These are phyloP conservation scores for Muricea muricata DNA, from an alignment of 92 coral and sea anemone species.

Conservation along the genomic window DNA sequence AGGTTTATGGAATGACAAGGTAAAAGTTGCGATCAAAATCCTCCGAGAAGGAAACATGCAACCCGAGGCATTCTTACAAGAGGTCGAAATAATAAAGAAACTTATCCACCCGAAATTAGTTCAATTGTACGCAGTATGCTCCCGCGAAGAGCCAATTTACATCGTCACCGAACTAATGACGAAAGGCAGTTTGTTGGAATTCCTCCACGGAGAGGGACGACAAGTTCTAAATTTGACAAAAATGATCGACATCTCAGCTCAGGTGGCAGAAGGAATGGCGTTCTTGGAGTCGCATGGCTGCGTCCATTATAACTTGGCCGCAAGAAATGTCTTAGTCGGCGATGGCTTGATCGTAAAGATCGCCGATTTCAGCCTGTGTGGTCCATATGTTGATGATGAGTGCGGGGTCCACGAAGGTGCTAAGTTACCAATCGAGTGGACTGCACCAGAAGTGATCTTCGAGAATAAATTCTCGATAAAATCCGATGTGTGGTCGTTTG, in stretches of 20 bases:
- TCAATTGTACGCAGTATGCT: conserved; percentile 90
- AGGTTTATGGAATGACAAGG: conserved; percentile 92
- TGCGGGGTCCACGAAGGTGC: conserved; percentile 98
- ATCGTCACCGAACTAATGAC: conserved; percentile 94
- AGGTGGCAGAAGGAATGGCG: conserved; percentile 95
- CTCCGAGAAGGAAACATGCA: conserved; percentile 91
- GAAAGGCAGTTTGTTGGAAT: conserved; percentile 89
- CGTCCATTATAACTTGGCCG: conserved; percentile 96
- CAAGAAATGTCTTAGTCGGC: conserved; percentile 94
- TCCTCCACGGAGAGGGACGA: conserved; percentile 78
- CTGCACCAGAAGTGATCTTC: conserved; percentile 96
- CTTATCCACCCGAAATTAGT: conserved; percentile 89
- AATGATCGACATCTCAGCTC: conserved; percentile 86
- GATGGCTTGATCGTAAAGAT: conserved; percentile 76
- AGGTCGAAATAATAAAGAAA: conserved; percentile 96
- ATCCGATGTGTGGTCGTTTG: conserved; percentile 99
- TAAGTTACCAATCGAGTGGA: conserved; percentile 99
- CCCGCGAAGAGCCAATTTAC: conserved; percentile 93
- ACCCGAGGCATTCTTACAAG: conserved; percentile 86
- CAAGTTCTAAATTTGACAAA: conserved; percentile 57
- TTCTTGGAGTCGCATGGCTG: conserved; percentile 82
- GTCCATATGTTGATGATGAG: conserved; percentile 87
- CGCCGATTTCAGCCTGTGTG: conserved; percentile 95
- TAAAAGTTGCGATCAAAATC: conserved; percentile 90
- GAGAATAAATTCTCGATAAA: conserved; percentile 90